Evolutionary conservation across 1,140 invertebrate species (phyloP).

Genomic region (Drosophila fuyamai): DNA sequence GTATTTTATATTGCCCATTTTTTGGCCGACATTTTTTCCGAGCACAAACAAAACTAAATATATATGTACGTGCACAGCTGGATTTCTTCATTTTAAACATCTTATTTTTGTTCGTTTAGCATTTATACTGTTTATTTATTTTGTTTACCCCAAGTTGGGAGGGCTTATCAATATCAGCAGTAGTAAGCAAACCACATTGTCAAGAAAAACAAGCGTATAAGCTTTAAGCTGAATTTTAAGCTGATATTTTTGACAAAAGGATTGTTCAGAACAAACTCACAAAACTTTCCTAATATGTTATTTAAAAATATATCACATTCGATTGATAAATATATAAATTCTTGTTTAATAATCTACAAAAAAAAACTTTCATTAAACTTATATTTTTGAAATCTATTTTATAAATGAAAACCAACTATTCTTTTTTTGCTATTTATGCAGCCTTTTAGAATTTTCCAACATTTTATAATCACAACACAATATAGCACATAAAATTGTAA

Average conservation of each 20-base stretch:
- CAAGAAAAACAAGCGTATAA: neutral
- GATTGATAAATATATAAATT: no score
- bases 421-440: no score
- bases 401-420: no score
- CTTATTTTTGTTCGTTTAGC: neutral
- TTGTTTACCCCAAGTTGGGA: no score
- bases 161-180: no score
- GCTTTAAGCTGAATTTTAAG: neutral
- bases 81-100: neutral
- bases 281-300: neutral
- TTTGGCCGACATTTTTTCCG: slow-evolving; percentile 5
- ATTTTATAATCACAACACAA: no score
- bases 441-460: no score
- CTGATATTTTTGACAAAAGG: neutral
- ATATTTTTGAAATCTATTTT: no score
- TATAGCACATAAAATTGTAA: no score
- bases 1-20: slow-evolving; percentile 1
- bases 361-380: no score
- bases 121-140: neutral
- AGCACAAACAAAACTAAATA: neutral
- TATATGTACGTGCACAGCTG: neutral
- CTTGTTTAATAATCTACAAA: no score
- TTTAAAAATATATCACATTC: no score
- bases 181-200: neutral
- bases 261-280: neutral